Evolutionary conservation across 2,113 vertebrate genomes (phyloP).

Genomic region (Cacatua alba): DNA sequence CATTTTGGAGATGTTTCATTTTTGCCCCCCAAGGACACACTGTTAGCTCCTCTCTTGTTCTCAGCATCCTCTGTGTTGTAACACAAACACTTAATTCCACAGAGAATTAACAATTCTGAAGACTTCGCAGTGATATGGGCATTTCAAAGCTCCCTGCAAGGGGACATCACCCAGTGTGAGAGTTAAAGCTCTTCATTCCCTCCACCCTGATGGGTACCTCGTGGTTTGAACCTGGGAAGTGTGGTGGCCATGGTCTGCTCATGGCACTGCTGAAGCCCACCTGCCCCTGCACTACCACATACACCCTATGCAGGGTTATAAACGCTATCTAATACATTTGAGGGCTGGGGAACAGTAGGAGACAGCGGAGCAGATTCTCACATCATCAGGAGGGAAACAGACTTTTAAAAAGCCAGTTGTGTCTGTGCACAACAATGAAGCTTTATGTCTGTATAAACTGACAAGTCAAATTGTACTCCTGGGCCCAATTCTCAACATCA

Average conservation of each 20-base stretch:
- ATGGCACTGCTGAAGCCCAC: neutral
- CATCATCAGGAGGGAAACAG: conserved; percentile 66
- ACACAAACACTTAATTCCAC: neutral
- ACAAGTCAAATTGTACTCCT: conserved; percentile 79
- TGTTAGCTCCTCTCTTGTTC: neutral
- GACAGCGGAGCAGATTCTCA: conserved; percentile 58
- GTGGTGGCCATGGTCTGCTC: neutral
- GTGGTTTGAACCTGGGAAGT: neutral
- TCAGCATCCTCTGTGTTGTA: neutral
- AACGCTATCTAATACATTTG: neutral
- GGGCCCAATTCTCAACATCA: conserved; percentile 75
- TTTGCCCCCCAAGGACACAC: neutral
- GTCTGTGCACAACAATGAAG: conserved; percentile 71
- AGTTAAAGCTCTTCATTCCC: neutral
- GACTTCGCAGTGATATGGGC: neutral
- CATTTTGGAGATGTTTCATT: neutral
- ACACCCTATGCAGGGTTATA: neutral
- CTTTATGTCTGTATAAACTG: conserved; percentile 81
- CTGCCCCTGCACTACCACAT: neutral
- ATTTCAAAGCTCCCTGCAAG: neutral
- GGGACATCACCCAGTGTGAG: neutral
- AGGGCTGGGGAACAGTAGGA: conserved; percentile 34
- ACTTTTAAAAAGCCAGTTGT: conserved; percentile 68
- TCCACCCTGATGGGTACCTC: fast-evolving
- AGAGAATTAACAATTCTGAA: neutral